Conservation (phyloP, 2,797 vertebrate genomes). For the Rhincodon typus region DNA sequence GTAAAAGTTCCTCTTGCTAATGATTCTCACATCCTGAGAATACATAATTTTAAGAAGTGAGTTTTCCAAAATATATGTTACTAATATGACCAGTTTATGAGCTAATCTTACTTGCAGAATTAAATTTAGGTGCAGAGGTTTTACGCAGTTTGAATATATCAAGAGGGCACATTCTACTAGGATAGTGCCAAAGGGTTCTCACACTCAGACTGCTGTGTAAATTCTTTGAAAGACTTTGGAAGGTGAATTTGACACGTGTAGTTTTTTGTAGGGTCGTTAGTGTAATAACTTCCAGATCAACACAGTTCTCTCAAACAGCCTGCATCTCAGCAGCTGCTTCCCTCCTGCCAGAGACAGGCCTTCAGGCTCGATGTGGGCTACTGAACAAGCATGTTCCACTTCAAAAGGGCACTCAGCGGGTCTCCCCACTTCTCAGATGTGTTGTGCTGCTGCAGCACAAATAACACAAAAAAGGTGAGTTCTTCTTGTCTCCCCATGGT, state of each 20-base stretch:
- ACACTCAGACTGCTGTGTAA: slow-evolving; percentile 27
- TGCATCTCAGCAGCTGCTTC: slow-evolving; percentile 26
- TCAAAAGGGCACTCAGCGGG: slow-evolving; percentile 23
- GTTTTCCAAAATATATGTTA: not conserved
- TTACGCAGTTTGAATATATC: not conserved
- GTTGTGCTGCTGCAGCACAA: slow-evolving; percentile 30
- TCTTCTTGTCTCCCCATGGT: slow-evolving; percentile 24
- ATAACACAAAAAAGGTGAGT: slow-evolving; percentile 31
- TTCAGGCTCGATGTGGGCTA: not conserved
- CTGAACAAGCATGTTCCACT: slow-evolving; percentile 24
- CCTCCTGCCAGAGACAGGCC: slow-evolving; percentile 19
- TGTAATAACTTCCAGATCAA: slow-evolving; percentile 35
- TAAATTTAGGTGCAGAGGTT: not conserved
- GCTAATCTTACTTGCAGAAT: not conserved
- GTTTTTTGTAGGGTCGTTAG: slow-evolving; percentile 32
- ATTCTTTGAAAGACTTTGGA: slow-evolving; percentile 33
- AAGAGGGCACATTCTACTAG: not conserved
- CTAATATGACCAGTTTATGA: not conserved
- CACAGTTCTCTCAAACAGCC: slow-evolving; percentile 30
- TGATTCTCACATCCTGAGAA: not conserved
- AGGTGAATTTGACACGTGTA: slow-evolving; percentile 28
- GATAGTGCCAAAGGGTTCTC: slow-evolving; percentile 3
- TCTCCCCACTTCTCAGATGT: not conserved
- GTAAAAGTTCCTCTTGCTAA: not conserved
- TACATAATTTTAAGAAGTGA: not conserved